These are phyloP conservation scores for Crenichthys baileyi DNA, from an alignment of 2,797 vertebrate species.

Conservation along the genomic window DNA sequence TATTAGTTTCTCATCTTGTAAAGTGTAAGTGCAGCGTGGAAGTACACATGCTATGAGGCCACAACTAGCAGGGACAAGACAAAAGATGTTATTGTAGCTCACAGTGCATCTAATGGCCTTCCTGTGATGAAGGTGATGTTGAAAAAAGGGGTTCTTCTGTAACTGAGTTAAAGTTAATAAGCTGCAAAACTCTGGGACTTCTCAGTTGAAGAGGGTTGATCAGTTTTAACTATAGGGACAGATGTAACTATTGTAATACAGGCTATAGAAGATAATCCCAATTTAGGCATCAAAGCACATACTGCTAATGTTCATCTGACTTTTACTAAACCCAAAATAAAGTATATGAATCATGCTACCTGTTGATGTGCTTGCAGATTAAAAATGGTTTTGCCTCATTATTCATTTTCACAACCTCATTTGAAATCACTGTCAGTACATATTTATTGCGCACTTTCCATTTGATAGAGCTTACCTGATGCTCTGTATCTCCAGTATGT, in stretches of 20 bases:
- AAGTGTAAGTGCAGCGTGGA: conserved; percentile 24
- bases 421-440: no score
- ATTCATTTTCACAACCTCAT: neutral
- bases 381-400: no score
- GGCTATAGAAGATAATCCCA: neutral
- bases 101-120: conserved; percentile 50
- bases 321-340: neutral
- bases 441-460: neutral
- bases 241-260: neutral
- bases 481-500: conserved; percentile 90
- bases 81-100: conserved; percentile 47
- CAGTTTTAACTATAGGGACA: neutral
- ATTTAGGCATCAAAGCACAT: neutral
- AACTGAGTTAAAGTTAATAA: conserved; percentile 59
- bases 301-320: neutral
- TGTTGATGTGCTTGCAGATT: neutral
- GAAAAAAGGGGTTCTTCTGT: conserved; percentile 43
- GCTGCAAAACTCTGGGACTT: conserved; percentile 32
- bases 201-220: conserved; percentile 24
- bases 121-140: conserved; percentile 49
- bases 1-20: conserved; percentile 47
- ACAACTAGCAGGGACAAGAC: conserved; percentile 34
- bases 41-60: conserved; percentile 12
- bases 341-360: neutral
- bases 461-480: conserved; percentile 84